Base-by-base conservation (phyloP, 2,888 invertebrate species). In the Aphodius sticticus region DNA sequence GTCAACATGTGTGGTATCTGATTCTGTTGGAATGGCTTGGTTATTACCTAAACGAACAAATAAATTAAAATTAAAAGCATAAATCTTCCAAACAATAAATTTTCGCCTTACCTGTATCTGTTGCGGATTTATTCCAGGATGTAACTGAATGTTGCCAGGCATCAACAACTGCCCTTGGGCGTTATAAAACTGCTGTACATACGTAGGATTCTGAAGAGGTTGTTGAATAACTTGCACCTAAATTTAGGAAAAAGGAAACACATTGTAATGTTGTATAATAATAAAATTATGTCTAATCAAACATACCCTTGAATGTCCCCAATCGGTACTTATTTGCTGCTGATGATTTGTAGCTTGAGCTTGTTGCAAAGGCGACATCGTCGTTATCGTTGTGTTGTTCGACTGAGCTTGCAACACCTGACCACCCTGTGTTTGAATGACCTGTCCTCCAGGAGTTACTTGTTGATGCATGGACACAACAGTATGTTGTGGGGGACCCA, bases 221-320 rank as follows among this genome's bases (percentile, higher is more conserved):
- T 96, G 96, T 87, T 95, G 95, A 84, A 97, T 95, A 35, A 97
- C 94, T 87, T 97, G 96, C 53, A 97, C 94, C 88, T 90, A 85
- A 14, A 77, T 78, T 36, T 26, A 26, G 3, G 26, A 15, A 77
- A 6, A 35, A 77, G 15, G 16, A n/a, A 77, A 77, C 35, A 12
- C 6, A 14, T 16, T 26, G 26, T 36, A 15, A 74, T 16, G 16
- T 4, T 16, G 71, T n/a, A n/a, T n/a, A 15, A 70, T 6, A 76
- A 74, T 72, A 16, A 14, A 26, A 71, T 77, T 69, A 35, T 6
- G 35, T 78, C 38, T 4, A 69, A 74, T 72, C n/a, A 35, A 9
- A 81, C 82, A 79, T 81, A 84, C 88, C 6, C 95, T 91, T n/a
- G 94, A 92, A 82, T 94, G 93, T 78, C 93, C 92, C 92, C 94